Percentiles rank a stretch among this genome's conserved stretches.
phyloP scores from a whole-genome alignment of 1,140 invertebrate genomes.

The Scaptomyza hsui region DNA sequence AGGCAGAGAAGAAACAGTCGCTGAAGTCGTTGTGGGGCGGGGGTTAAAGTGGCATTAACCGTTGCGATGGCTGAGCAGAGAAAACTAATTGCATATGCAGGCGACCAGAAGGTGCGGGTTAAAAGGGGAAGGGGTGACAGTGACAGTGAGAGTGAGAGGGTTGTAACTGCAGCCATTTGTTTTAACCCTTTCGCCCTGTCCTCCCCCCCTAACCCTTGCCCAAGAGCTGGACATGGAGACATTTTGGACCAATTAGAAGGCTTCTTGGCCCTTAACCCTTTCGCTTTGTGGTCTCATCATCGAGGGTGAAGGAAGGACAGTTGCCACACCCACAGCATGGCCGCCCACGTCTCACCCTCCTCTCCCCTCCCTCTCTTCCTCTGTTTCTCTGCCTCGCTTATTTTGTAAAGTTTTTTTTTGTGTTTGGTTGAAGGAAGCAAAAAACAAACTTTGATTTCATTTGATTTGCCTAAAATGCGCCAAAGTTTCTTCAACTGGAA shows the following conservation, averaged over 20 bases:
- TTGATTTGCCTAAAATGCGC: conserved; percentile 73
- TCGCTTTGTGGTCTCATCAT: background rate
- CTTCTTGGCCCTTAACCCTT: conserved; percentile 53
- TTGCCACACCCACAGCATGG: conserved; percentile 34
- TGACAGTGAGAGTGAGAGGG: background rate
- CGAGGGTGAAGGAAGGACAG: conserved; percentile 27
- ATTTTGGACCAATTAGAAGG: conserved; percentile 50
- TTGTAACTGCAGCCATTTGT: conserved; percentile 40
- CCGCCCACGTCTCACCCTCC: background rate
- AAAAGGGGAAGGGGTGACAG: background rate
- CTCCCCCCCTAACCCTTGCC: conserved; percentile 48
- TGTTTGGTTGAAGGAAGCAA: conserved; percentile 12
- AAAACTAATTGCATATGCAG: conserved; percentile 42
- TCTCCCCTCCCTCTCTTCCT: background rate
- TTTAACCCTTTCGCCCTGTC: conserved; percentile 63
- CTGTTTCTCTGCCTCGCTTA: background rate
- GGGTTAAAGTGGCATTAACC: conserved; percentile 4
- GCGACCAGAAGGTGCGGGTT: background rate
- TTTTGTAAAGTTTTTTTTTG: conserved; percentile 27
- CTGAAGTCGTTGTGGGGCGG: background rate
- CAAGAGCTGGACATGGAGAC: conserved; percentile 46
- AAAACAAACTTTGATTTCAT: conserved; percentile 71
- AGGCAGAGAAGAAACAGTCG: background rate
- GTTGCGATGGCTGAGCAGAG: conserved; percentile 4
- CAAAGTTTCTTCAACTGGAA: conserved; percentile 80